phyloP scores from a whole-genome alignment of 2,797 vertebrate genomes.

The Gadopsis marmoratus region DNA sequence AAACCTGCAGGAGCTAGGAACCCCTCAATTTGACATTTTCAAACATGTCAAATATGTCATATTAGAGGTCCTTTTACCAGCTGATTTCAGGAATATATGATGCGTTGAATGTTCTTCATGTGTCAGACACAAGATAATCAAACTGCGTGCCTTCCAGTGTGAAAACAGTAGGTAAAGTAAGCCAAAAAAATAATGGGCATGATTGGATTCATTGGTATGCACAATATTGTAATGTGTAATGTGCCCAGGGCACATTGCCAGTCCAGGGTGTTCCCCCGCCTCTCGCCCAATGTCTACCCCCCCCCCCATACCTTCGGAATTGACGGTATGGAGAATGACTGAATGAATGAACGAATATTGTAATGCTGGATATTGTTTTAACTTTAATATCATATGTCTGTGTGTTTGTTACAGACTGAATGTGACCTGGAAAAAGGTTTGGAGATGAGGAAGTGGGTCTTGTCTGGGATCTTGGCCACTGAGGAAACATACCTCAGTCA shows the following conservation, averaged over 20 bases:
- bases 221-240: background rate
- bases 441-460: constrained; percentile 99
- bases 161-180: background rate
- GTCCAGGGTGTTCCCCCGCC: no score
- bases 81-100: background rate
- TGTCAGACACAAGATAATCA: background rate
- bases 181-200: no score
- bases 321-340: no score
- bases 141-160: background rate
- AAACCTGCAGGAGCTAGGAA: background rate
- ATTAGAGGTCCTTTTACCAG: constrained; percentile 7
- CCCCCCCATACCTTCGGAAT: no score
- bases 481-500: constrained; percentile 98
- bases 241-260: no score
- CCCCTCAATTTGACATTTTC: background rate
- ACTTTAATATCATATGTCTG: background rate
- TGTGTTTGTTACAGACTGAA: constrained; percentile 87
- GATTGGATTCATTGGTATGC: background rate
- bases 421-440: constrained; percentile 96
- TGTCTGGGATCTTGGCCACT: constrained; percentile 96
- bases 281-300: no score
- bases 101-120: background rate
- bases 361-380: background rate
- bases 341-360: no score
- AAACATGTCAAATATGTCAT: background rate